Evolutionary conservation across 2,113 vertebrate genomes (phyloP), one percentile per base, ranked within the genome.

Genomic region (Rhea americana): DNA sequence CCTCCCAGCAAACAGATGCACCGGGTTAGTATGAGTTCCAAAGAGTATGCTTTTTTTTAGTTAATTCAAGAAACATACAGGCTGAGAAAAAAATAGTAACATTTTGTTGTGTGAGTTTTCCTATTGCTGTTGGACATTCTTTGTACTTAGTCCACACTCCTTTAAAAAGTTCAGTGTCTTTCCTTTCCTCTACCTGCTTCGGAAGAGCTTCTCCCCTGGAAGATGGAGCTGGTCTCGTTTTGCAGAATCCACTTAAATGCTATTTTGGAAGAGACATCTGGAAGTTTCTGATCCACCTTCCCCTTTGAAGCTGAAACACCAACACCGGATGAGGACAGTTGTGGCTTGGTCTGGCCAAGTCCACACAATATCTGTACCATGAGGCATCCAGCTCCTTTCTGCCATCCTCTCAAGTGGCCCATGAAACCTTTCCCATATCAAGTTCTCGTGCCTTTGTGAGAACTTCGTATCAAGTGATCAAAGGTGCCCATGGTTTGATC

Each of bases 291-390:
- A 15, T 66, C 35, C 59, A 7, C 50, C 71, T 20, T 50, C 26
- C 13, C 32, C 15, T 32, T 18, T 1, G 4, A 68, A 37, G 17
- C 61, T 18, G 43, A 20, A 24, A 53, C 4, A 0, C 55, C 85
- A 25, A 14, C 26, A 11, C 47, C 0, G 0, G 22, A 3, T 47
- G 48, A 1, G 0, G 4, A n/a, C 1, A 1, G 11, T 53, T 8
- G 13, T 21, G 19, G 53, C 59, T 43, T 32, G 32, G 11, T 41
- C 61, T 78, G 71, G 9, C 37, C 53, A 10, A 18, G 25, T 51
- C 61, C 53, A 16, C 26, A 28, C 53, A 28, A 16, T 9, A 28
- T 28, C 53, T 16, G 26, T 28, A 30, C 53, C 26, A 30, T 16
- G 26, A 55, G 53, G 53, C 53, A 28, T 55, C 53, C 26, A 28